Evolutionary conservation across 2,888 invertebrate species (phyloP).

Genomic region (Toxonevra muliebris): DNA sequence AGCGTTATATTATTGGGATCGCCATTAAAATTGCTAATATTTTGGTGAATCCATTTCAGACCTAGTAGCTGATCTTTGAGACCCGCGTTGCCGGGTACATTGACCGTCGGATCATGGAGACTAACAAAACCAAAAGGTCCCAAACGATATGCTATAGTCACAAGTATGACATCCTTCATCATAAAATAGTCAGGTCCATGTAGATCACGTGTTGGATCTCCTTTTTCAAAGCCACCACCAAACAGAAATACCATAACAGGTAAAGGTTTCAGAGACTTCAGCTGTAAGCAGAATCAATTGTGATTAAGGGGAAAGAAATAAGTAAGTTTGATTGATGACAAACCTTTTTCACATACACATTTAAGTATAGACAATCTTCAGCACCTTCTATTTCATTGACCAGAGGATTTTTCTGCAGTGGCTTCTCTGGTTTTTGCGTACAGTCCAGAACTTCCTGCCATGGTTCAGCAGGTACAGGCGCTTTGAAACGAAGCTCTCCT

Average conservation of each 20-base stretch:
- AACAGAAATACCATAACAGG: conserved; percentile 66
- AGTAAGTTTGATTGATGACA: too few relatives aligned
- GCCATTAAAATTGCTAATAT: conserved; percentile 65
- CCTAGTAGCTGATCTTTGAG: conserved; percentile 67
- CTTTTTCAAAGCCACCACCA: conserved; percentile 66
- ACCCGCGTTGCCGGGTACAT: conserved; percentile 67
- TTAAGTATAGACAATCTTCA: conserved; percentile 68
- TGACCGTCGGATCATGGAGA: conserved; percentile 61
- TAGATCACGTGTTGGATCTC: conserved; percentile 58
- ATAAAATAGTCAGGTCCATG: conserved; percentile 66
- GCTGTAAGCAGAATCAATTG: too few relatives aligned
- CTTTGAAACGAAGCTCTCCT: conserved; percentile 57
- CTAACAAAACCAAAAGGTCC: conserved; percentile 66
- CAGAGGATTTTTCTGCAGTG: conserved; percentile 56
- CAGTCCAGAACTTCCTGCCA: conserved; percentile 65
- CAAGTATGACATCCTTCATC: conserved; percentile 64
- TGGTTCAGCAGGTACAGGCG: conserved; percentile 60
- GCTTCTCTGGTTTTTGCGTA: conserved; percentile 52
- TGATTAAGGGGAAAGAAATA: too few relatives aligned
- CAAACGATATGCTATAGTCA: conserved; percentile 66
- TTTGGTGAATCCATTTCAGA: conserved; percentile 66
- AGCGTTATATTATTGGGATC: conserved; percentile 67
- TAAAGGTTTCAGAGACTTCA: conserved; percentile 43
- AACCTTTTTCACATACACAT: conserved; percentile 61
- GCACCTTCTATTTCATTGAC: conserved; percentile 58